phyloP scores from a whole-genome alignment of 2,888 invertebrate species.

The Trissolcus japonicus region DNA sequence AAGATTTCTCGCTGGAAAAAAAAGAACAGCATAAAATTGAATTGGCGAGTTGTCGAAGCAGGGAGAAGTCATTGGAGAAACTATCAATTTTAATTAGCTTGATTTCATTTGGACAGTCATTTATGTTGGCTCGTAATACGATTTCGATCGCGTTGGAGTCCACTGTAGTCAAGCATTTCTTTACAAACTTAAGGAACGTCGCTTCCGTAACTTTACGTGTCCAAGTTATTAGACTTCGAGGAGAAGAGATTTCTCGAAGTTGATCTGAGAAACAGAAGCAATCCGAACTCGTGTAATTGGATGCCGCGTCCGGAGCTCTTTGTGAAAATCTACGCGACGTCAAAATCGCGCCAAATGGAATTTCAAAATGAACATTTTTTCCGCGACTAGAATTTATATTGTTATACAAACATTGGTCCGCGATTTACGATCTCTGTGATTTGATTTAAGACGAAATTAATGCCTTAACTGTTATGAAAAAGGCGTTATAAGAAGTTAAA shows the following conservation, averaged over 20 bases:
- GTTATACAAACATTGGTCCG: slow-evolving; percentile 48
- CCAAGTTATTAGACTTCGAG: slow-evolving; percentile 48
- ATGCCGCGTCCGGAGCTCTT: slow-evolving; percentile 63
- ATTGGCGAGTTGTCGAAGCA: slow-evolving; percentile 18
- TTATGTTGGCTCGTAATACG: slow-evolving; percentile 46
- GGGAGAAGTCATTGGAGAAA: slow-evolving; percentile 23
- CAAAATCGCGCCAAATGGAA: slow-evolving; percentile 33
- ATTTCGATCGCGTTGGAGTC: slow-evolving; percentile 45
- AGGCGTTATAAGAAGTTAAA: slow-evolving; percentile 50
- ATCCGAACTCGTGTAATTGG: slow-evolving; percentile 66
- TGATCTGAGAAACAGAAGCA: slow-evolving; percentile 64
- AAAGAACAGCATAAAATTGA: slow-evolving; percentile 20
- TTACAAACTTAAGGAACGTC: slow-evolving; percentile 42
- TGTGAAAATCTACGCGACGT: slow-evolving; percentile 46
- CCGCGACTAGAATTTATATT: slow-evolving; percentile 34
- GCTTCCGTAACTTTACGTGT: slow-evolving; percentile 49
- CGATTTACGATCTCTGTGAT: slow-evolving; percentile 52
- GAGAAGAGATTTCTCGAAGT: slow-evolving; percentile 61
- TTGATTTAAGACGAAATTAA: slow-evolving; percentile 54
- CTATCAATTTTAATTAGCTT: slow-evolving; percentile 52
- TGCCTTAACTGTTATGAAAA: slow-evolving; percentile 49
- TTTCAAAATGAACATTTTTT: slow-evolving; percentile 42
- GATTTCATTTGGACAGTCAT: slow-evolving; percentile 50
- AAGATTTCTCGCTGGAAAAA: slow-evolving; percentile 4
- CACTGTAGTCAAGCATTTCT: slow-evolving; percentile 38